Evolutionary conservation across 2,888 invertebrate species (phyloP), one percentile per base, ranked within the genome.

Genomic region (Tenthredo notha): DNA sequence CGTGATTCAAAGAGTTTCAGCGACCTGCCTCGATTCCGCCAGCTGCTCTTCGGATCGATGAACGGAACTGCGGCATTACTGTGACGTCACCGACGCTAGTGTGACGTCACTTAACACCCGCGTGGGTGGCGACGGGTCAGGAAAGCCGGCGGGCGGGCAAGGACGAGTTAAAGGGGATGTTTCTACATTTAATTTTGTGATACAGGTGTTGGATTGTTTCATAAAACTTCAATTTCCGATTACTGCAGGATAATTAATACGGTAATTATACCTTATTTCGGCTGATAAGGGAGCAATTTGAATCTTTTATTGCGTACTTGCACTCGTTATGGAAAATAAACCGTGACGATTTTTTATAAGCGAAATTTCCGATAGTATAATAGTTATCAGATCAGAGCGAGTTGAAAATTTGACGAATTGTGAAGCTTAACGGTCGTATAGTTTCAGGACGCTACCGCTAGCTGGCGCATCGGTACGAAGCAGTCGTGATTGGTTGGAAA

Each of bases 31-130:
- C 3, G 29, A 29, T 33, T 29, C 54, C 33, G 40, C 80, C 80
- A 80, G 61, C 58, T 80, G 80, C 58, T 80, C 9, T 15, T 10
- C 18, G 50, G 90, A 92, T 92, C 92, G 92, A 92, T 92, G 88
- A 91, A 89, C 92, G 92, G 92, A 92, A 92, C 92, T 92, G 92
- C 92, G 92, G 92, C 92, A 92, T 89, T 90, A 90, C 91, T 86
- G 90, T 92, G 92, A 92, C 92, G 92, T 92, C 91, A 92, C 89
- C 88, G 89, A 91, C 92, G 92, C 90, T 89, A 90, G 89, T 90
- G 90, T 90, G 91, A 92, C 92, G 92, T 92, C 91, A 92, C 88
- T 84, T 84, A 74, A 43, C n/a, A 70, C 25, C 75, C 40, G 74
- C 58, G 84, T 84, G 54, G 84, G 74, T 37, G 72, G 67, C 29